phyloP scores from a whole-genome alignment of 2,888 invertebrate species.

The Ctenicera cuprea region DNA sequence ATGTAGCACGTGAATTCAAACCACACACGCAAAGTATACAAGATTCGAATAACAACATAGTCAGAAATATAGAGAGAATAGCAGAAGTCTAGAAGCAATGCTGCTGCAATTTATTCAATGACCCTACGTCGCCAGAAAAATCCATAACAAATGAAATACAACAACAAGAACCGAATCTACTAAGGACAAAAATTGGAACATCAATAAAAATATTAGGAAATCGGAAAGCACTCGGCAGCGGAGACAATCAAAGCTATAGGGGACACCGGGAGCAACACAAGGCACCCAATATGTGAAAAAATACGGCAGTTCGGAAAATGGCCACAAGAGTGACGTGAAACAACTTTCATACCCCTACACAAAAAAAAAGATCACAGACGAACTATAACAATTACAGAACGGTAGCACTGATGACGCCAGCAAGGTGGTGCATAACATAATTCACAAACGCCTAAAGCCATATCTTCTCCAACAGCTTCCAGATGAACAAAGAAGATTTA shows the following conservation, averaged over 20 bases:
- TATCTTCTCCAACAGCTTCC: slow-evolving; percentile 4
- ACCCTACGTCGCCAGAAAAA: background rate
- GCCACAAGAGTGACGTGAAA: background rate
- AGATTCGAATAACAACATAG: background rate
- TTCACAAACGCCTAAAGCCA: background rate
- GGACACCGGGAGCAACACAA: background rate
- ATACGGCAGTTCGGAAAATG: background rate
- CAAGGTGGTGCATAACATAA: slow-evolving; percentile 3
- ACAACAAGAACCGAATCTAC: no score
- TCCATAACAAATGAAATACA: background rate
- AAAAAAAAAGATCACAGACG: background rate
- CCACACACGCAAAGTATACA: background rate
- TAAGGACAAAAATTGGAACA: background rate
- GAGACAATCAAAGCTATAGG: background rate
- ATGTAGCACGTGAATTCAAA: no score
- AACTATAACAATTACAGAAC: slow-evolving; percentile 3
- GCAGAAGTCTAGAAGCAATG: background rate
- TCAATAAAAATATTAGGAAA: background rate
- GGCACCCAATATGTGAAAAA: background rate
- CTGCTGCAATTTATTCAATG: background rate
- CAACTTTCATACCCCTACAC: background rate
- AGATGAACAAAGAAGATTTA: slow-evolving; percentile 4
- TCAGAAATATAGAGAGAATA: background rate
- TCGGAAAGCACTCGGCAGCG: background rate
- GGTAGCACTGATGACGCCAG: background rate